Evolutionary conservation across 2,888 invertebrate species (phyloP).

Genomic region (Mayetiola destructor): DNA sequence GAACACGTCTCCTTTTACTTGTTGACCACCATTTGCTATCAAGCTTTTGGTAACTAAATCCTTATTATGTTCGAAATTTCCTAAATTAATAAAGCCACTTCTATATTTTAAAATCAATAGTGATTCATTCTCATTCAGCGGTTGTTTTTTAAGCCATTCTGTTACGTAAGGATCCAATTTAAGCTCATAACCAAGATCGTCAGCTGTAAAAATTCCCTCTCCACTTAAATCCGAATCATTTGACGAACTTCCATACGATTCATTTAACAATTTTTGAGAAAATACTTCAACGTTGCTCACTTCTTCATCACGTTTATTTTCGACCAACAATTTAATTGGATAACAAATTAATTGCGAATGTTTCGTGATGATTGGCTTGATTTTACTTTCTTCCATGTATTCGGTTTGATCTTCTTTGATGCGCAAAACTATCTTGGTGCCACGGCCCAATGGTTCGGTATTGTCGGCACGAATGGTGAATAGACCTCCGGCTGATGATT

Average conservation of each 20-base stretch:
- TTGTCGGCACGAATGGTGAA: constrained; percentile 87
- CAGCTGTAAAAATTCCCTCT: background rate
- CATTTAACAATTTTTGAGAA: background rate
- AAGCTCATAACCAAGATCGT: background rate
- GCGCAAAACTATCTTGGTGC: constrained; percentile 71
- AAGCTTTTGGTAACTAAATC: background rate
- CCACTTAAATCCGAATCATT: background rate
- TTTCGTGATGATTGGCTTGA: constrained; percentile 46
- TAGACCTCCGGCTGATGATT: constrained; percentile 86
- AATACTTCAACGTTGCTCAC: background rate
- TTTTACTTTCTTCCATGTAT: constrained; percentile 83
- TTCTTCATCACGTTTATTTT: background rate
- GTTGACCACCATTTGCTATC: background rate
- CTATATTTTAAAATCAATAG: background rate
- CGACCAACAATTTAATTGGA: background rate
- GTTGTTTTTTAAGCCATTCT: constrained; percentile 1
- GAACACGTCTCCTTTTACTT: background rate
- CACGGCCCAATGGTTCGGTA: constrained; percentile 79
- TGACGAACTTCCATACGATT: background rate
- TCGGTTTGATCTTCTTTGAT: constrained; percentile 95
- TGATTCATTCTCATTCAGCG: background rate
- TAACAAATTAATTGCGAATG: background rate
- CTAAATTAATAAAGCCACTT: background rate
- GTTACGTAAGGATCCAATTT: constrained; percentile 1
- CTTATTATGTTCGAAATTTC: background rate